Percentiles rank a stretch among this genome's conserved stretches.
Conservation (phyloP, 1,140 invertebrate species). For the Drosophila malerkotliana region DNA sequence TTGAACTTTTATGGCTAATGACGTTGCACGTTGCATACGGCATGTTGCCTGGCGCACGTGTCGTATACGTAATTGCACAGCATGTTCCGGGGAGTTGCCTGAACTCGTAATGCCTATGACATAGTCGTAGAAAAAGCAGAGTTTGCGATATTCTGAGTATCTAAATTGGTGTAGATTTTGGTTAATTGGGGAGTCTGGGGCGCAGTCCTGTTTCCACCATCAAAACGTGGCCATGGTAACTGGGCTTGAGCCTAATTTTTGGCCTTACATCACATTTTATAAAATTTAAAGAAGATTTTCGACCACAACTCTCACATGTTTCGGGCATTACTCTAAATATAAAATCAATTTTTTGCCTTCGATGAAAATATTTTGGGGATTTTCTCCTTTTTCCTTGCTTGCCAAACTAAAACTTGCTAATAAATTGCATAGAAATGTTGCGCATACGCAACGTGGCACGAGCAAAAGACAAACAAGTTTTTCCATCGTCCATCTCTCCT, state of each 20-base stretch:
- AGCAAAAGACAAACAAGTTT: constrained; percentile 58
- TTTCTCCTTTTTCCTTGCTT: background rate
- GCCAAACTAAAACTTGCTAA: constrained; percentile 51
- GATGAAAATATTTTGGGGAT: constrained; percentile 23
- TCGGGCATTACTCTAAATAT: constrained; percentile 17
- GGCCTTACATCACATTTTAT: background rate
- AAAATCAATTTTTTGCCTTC: constrained; percentile 24
- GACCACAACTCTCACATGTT: constrained; percentile 25
- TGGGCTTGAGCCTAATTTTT: background rate
- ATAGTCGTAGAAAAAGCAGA: background rate
- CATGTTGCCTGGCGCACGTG: constrained; percentile 56
- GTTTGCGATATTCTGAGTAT: constrained; percentile 10
- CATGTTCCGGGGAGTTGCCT: constrained; percentile 40
- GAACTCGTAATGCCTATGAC: constrained; percentile 28
- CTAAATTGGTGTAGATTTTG: background rate
- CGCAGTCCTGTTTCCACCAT: too few species aligned
- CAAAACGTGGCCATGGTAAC: background rate
- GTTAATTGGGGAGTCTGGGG: background rate
- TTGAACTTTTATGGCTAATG: constrained; percentile 68
- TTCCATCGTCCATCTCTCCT: background rate
- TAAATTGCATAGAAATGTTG: constrained; percentile 71
- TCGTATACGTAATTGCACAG: constrained; percentile 69
- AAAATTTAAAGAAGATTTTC: constrained; percentile 4
- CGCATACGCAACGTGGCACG: constrained; percentile 64
- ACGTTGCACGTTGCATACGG: constrained; percentile 43